Evolutionary conservation across 30 jellyfish, hydroid and myxozoan species (phyloP).

Genomic region (Mastigias papua): DNA sequence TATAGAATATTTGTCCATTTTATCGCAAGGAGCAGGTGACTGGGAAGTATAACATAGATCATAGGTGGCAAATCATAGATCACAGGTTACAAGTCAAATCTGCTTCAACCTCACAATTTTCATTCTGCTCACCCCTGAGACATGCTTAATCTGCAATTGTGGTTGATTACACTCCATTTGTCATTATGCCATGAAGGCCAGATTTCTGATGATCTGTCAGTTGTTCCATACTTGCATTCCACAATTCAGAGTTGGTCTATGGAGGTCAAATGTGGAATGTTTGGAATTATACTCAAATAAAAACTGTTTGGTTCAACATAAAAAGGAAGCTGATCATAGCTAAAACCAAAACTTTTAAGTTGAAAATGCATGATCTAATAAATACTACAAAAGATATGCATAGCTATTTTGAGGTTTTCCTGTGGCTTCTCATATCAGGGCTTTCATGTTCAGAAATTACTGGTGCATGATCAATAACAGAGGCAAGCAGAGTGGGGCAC

Average conservation of each 20-base stretch:
- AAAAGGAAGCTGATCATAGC: no score
- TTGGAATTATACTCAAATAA: no score
- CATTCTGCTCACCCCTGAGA: neutral
- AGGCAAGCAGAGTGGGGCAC: no score
- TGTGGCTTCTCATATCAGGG: no score
- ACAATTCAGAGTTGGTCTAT: conserved; percentile 66
- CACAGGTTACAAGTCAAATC: neutral
- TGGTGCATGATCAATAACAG: no score
- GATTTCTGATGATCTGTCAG: conserved; percentile 55
- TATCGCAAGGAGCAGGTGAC: neutral
- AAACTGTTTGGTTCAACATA: no score
- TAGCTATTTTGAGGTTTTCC: no score
- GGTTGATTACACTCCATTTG: conserved; percentile 53
- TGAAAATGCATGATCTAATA: no score
- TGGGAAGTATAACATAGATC: neutral
- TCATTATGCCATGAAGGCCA: conserved; percentile 38
- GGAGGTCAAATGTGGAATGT: no score
- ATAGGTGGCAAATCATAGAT: neutral
- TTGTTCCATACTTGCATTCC: conserved; percentile 69
- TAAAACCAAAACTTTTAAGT: no score
- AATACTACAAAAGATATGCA: no score
- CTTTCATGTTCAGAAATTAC: no score
- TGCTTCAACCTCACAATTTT: neutral
- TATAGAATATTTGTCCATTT: neutral
- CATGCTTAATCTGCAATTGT: neutral